These are phyloP conservation scores for Drosophila malerkotliana DNA, from an alignment of 1,140 invertebrate genomes.

Conservation along the genomic window DNA sequence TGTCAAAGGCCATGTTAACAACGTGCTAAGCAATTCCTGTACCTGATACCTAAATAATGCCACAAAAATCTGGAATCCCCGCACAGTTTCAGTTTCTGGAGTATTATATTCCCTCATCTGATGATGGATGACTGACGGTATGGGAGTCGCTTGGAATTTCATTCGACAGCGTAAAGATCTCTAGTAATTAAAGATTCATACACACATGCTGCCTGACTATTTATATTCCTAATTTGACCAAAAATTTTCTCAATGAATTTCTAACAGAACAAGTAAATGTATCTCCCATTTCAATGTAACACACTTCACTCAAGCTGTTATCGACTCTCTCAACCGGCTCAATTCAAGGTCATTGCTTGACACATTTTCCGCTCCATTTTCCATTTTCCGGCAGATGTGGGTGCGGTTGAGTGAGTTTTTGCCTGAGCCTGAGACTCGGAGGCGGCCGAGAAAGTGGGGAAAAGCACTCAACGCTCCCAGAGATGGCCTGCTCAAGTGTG, in stretches of 20 bases:
- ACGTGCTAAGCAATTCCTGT: conserved; percentile 57
- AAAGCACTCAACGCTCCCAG: background rate
- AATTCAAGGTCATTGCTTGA: conserved; percentile 74
- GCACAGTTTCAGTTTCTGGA: background rate
- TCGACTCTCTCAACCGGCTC: conserved; percentile 33
- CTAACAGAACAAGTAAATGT: background rate
- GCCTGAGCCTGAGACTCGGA: conserved; percentile 13
- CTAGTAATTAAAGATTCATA: conserved; percentile 35
- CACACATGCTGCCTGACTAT: conserved; percentile 20
- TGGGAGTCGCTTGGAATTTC: background rate
- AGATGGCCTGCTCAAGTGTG: background rate
- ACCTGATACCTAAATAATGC: conserved; percentile 19
- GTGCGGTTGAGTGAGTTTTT: conserved; percentile 70
- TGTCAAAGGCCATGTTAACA: conserved; percentile 73
- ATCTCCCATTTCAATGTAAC: conserved; percentile 17
- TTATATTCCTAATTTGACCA: conserved; percentile 10
- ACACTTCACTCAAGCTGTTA: background rate
- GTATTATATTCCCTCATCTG: conserved; percentile 35
- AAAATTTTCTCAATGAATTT: background rate
- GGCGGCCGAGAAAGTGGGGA: conserved; percentile 22
- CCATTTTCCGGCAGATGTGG: conserved; percentile 40
- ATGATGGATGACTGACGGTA: conserved; percentile 40
- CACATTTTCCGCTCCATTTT: conserved; percentile 65
- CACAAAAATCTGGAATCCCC: background rate
- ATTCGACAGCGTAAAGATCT: background rate